Evolutionary conservation across 2,888 invertebrate genomes (phyloP).

Genomic region (Scaptomyza cyrtandrae): DNA sequence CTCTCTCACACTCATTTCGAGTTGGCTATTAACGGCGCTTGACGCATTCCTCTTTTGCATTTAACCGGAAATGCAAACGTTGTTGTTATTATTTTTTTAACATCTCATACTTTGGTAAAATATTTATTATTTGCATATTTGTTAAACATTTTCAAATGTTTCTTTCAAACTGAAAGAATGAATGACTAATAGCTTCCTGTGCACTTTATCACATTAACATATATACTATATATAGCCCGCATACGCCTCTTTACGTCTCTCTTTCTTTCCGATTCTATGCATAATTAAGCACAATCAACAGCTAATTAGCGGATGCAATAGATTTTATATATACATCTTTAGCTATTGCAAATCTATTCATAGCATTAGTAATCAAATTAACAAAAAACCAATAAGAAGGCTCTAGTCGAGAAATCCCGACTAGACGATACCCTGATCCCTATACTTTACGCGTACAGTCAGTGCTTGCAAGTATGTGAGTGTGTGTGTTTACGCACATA

Average conservation of each 20-base stretch:
- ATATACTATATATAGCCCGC: background rate
- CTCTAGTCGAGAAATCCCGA: no score
- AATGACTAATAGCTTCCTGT: conserved; percentile 59
- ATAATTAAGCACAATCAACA: conserved; percentile 51
- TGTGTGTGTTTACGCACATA: no score
- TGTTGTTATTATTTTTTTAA: conserved; percentile 53
- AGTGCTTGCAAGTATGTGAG: no score
- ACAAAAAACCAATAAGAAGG: no score
- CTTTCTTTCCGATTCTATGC: conserved; percentile 12
- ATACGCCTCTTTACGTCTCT: background rate
- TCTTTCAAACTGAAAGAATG: conserved; percentile 41
- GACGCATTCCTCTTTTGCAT: conserved; percentile 58
- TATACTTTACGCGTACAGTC: no score
- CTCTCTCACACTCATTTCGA: background rate
- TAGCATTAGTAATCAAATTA: conserved; percentile 6
- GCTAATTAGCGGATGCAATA: conserved; percentile 54
- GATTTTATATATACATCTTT: background rate
- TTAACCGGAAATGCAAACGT: conserved; percentile 78
- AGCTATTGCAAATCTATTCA: background rate
- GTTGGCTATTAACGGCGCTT: conserved; percentile 55
- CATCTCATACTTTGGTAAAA: conserved; percentile 42
- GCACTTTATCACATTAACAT: conserved; percentile 22
- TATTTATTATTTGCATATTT: conserved; percentile 21
- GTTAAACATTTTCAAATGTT: conserved; percentile 39
- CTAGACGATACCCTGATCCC: no score